These are phyloP conservation scores for Myopa testacea DNA, from an alignment of 2,888 invertebrate species.

Conservation along the genomic window DNA sequence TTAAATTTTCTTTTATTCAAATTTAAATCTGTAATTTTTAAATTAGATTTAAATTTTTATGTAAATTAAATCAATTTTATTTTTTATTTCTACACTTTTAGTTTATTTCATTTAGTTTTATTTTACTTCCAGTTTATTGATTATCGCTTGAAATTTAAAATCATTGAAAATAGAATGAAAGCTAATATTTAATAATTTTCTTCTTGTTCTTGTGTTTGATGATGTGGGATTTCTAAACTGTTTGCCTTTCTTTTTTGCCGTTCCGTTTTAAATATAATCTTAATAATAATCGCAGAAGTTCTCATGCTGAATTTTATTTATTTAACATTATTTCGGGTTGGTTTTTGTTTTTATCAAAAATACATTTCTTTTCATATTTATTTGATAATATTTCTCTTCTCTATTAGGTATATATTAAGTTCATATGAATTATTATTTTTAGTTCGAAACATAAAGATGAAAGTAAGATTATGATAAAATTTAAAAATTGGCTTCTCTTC, in stretches of 20 bases:
- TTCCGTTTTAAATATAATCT: too few relatives aligned
- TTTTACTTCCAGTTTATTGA: too few relatives aligned
- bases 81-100: neutral
- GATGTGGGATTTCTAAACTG: conserved; percentile 19
- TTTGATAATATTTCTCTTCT: conserved; percentile 26
- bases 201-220: neutral
- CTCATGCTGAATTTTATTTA: conserved; percentile 8
- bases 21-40: conserved; percentile 12
- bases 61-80: conserved; percentile 28
- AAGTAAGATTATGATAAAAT: conserved; percentile 14
- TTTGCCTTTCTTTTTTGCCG: conserved; percentile 7
- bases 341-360: conserved; percentile 36
- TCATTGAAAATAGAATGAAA: neutral
- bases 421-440: conserved; percentile 2
- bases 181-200: neutral
- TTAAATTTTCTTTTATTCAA: conserved; percentile 36
- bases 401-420: neutral
- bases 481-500: neutral
- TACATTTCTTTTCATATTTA: conserved; percentile 31
- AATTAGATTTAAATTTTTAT: neutral
- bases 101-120: neutral
- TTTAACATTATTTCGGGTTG: conserved; percentile 27
- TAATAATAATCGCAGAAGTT: neutral
- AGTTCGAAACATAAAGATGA: conserved; percentile 25
- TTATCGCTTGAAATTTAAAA: too few relatives aligned